Evolutionary conservation across 2,888 invertebrate species (phyloP).

Genomic region (Empis livida): DNA sequence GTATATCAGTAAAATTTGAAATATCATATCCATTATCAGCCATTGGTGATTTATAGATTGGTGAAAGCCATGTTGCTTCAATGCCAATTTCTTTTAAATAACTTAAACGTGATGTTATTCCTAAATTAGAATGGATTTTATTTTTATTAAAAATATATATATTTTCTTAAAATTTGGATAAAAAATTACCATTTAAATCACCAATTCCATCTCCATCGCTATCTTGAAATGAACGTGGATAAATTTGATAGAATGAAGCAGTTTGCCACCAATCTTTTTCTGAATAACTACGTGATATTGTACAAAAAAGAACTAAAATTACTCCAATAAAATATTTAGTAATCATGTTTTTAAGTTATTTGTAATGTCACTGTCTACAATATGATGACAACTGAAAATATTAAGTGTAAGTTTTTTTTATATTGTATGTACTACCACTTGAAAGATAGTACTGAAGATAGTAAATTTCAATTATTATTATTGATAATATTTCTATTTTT

Average conservation of each 20-base stretch:
- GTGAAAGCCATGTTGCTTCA: slow-evolving; percentile 56
- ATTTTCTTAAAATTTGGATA: background rate
- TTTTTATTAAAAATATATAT: background rate
- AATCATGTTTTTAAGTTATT: too few species aligned
- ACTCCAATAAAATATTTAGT: background rate
- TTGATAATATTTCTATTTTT: too few species aligned
- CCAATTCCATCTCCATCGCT: slow-evolving; percentile 71
- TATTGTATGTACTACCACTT: too few species aligned
- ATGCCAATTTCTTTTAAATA: slow-evolving; percentile 57
- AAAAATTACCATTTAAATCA: slow-evolving; percentile 54
- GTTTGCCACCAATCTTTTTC: slow-evolving; percentile 68
- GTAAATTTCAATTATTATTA: too few species aligned
- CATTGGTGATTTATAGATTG: slow-evolving; percentile 62
- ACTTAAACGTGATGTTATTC: slow-evolving; percentile 43
- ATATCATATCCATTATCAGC: slow-evolving; percentile 69
- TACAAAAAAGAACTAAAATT: background rate
- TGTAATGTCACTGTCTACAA: too few species aligned
- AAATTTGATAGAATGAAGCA: slow-evolving; percentile 71
- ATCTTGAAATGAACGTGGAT: slow-evolving; percentile 75
- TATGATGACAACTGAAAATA: too few species aligned
- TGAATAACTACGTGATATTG: background rate
- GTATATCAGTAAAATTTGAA: slow-evolving; percentile 51
- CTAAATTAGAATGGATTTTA: slow-evolving; percentile 30
- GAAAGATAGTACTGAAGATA: too few species aligned
- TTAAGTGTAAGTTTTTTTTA: too few species aligned